Percentiles rank a stretch among this genome's conserved stretches.
Conservation (phyloP, 2,113 vertebrate species). For the Cynoglossus semilaevis region DNA sequence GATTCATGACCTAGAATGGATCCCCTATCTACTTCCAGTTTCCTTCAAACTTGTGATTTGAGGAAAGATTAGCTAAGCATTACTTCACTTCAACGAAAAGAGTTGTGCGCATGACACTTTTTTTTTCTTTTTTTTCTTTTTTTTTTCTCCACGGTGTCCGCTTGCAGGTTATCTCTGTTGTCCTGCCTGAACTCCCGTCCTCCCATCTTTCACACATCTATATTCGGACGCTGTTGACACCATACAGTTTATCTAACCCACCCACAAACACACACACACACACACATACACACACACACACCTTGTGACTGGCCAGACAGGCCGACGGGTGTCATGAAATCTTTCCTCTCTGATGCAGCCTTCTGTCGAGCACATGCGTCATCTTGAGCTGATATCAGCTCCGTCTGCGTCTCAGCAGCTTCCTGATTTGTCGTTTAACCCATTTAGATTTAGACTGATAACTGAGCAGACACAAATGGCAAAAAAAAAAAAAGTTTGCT, state of each 20-base stretch:
- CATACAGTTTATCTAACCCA: slow-evolving; percentile 50
- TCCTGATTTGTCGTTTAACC: slow-evolving; percentile 68
- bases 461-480: slow-evolving; percentile 15
- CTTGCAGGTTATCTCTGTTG: no score
- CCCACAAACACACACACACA: no score
- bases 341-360: slow-evolving; percentile 72
- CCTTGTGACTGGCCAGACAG: slow-evolving; percentile 73
- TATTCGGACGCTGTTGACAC: slow-evolving; percentile 13
- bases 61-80: slow-evolving; percentile 53
- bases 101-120: neutral
- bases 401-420: slow-evolving; percentile 72
- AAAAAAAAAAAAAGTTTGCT: no score
- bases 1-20: slow-evolving; percentile 73
- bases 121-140: no score
- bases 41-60: slow-evolving; percentile 66
- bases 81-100: slow-evolving; percentile 26
- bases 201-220: slow-evolving; percentile 15
- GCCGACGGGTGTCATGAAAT: slow-evolving; percentile 67
- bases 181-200: neutral
- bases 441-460: slow-evolving; percentile 27
- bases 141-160: no score
- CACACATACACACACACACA: slow-evolving; percentile 53
- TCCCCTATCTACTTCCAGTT: slow-evolving; percentile 71
- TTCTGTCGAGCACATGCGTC: slow-evolving; percentile 66
- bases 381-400: slow-evolving; percentile 65